Conservation (phyloP, 2,888 invertebrate species). For the Dyspetes luteomarginatus region DNA sequence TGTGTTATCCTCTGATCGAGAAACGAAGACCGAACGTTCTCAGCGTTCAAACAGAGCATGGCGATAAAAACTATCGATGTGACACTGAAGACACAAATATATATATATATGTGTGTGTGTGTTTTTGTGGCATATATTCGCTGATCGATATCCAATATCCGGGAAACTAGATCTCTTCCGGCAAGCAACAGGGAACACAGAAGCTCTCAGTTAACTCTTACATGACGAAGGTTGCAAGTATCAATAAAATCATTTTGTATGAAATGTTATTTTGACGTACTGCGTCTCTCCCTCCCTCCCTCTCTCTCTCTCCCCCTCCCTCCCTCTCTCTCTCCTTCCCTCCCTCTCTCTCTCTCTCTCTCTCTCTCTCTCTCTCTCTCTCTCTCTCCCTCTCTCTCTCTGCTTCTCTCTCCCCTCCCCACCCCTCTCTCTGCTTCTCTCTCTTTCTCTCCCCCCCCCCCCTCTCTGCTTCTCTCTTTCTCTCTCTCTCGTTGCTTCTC, state of each 20-base stretch:
- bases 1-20: background rate
- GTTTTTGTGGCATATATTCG: background rate
- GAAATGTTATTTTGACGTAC: constrained; percentile 38
- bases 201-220: constrained; percentile 1
- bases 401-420: background rate
- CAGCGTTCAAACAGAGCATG: constrained; percentile 17
- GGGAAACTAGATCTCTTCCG: constrained; percentile 31
- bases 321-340: background rate
- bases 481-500: too few species aligned
- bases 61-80: constrained; percentile 8
- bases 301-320: background rate
- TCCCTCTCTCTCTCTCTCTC: background rate
- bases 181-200: constrained; percentile 7
- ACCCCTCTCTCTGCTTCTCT: background rate
- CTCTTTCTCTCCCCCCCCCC: background rate
- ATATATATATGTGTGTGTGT: background rate
- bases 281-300: background rate
- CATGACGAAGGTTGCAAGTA: background rate
- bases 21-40: constrained; percentile 7
- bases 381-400: constrained; percentile 1
- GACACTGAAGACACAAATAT: background rate
- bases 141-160: constrained; percentile 51
- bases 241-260: constrained; percentile 47
- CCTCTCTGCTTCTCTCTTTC: too few species aligned
- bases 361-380: background rate